Evolutionary conservation across 1,140 invertebrate species (phyloP).

Genomic region (fruit fly (Drosophila melanogaster)): Release_6_plus_ISO1_MT NT_033777.3:27798501-27799000

Average conservation of each 20-base stretch:
- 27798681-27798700: constrained; percentile 51
- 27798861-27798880: too few species aligned
- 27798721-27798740: constrained; percentile 19
- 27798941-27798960: too few species aligned
- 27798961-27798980: too few species aligned
- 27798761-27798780: constrained; percentile 1
- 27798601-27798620: constrained; percentile 74
- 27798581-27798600: constrained; percentile 47
- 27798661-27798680: constrained; percentile 76
- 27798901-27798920: too few species aligned
- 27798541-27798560: neutral
- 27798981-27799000: too few species aligned
- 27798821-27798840: neutral
- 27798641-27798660: constrained; percentile 49
- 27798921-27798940: too few species aligned
- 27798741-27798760: constrained; percentile 10
- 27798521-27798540: constrained; percentile 1
- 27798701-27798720: constrained; percentile 21
- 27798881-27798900: too few species aligned
- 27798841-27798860: too few species aligned
- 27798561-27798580: neutral
- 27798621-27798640: constrained; percentile 81
- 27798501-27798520: constrained; percentile 4
- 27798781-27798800: neutral
- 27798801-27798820: neutral